A percentile compares a stretch with the other conserved stretches of the same genome.
Evolutionary conservation across 2,888 invertebrate species (phyloP).

Genomic region (Palloptera scutellata): DNA sequence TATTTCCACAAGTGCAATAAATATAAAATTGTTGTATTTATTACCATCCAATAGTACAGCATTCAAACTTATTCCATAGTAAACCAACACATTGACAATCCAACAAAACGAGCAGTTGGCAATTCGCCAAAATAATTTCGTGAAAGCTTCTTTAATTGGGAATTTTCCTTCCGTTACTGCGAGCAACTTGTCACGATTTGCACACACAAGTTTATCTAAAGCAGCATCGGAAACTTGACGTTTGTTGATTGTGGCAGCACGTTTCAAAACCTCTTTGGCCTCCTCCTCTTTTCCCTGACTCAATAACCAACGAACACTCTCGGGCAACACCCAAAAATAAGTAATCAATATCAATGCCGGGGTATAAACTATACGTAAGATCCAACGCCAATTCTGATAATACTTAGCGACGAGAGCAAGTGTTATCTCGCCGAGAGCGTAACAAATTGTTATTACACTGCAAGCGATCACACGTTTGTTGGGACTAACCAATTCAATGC

Average conservation of each 20-base stretch:
- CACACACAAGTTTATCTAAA: constrained; percentile 57
- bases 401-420: constrained; percentile 74
- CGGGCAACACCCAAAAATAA: constrained; percentile 75
- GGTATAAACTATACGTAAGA: constrained; percentile 72
- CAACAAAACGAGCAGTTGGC: constrained; percentile 79
- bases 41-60: constrained; percentile 78
- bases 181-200: constrained; percentile 52
- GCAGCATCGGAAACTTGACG: constrained; percentile 67
- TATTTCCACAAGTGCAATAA: constrained; percentile 69
- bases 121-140: constrained; percentile 58
- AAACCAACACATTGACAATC: constrained; percentile 81
- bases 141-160: constrained; percentile 57
- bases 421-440: constrained; percentile 75
- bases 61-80: constrained; percentile 82
- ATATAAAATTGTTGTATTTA: constrained; percentile 78
- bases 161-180: constrained; percentile 52
- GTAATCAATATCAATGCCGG: constrained; percentile 74
- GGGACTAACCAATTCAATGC: constrained; percentile 81
- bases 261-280: constrained; percentile 69
- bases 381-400: constrained; percentile 73
- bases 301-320: constrained; percentile 80
- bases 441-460: constrained; percentile 74
- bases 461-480: constrained; percentile 76
- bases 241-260: constrained; percentile 73
- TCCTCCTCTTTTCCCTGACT: constrained; percentile 68